Base-by-base conservation (phyloP, 2,797 vertebrate genomes). In the Rhynchonycteris naso region DNA sequence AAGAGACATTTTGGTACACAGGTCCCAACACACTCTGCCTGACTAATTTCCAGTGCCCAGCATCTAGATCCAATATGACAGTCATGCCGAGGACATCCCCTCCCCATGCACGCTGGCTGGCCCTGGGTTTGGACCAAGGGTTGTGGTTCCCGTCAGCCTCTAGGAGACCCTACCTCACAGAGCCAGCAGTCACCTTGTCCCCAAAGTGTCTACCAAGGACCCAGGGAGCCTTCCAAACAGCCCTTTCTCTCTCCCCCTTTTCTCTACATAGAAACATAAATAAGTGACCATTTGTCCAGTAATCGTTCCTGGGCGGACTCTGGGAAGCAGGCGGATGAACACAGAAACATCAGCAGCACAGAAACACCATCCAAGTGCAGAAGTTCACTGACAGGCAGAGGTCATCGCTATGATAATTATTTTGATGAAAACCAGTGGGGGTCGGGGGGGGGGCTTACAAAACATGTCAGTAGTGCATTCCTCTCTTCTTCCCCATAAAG, bases 221-320 rank as follows among this genome's bases (percentile, higher is more conserved):
- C 93, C 94, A 2, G 16, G 91, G 15, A 91, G 96, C 97, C 96
- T 97, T 95, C 95, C 94, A 96, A 97, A 97, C 76, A 96, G 96
- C 90, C 82, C 72, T 90, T 96, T 95, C 96, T 97, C 96, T 96
- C 95, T 97, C 96, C 95, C 97, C 93, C 97, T 97, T 97, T 96
- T 92, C 96, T 95, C 90, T 85, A 97, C 86, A 95, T 93, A 97
- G 96, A 96, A 91, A 96, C 95, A 97, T 63, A 47, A 97, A 97
- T 35, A 33, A 0, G 19, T 4, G 30, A 4, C n/a, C 30, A 96
- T 95, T 94, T 94, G 93, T 97, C 97, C 96, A 94, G 54, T 96
- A 96, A 97, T 88, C 96, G 98, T 98, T 97, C 97, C 98, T 98
- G 95, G 95, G 97, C 97, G 97, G 98, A 97, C 97, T 93, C 96